Evolutionary conservation across 2,113 vertebrate species (phyloP).

Genomic region (Bufo gargarizans): DNA sequence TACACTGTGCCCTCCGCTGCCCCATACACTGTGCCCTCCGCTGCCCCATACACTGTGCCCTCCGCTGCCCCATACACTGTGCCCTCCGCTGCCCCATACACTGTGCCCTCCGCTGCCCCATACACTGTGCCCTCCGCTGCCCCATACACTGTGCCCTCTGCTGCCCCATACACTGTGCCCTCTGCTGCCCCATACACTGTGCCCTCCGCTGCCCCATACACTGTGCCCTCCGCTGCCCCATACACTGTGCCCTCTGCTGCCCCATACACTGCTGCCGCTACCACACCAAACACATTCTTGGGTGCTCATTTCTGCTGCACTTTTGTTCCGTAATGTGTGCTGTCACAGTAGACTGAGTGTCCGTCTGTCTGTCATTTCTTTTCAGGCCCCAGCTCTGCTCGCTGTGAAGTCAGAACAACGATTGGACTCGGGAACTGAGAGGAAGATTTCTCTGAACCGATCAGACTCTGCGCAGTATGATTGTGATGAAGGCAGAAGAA

Average conservation of each 20-base stretch:
- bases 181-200: too few relatives aligned
- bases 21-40: neutral
- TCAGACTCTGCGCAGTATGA: slow-evolving; percentile 57
- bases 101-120: too few relatives aligned
- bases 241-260: too few relatives aligned
- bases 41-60: neutral
- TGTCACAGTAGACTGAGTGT: neutral
- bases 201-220: too few relatives aligned
- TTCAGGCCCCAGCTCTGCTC: neutral
- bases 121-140: too few relatives aligned
- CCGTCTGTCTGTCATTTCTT: neutral
- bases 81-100: too few relatives aligned
- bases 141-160: too few relatives aligned
- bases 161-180: too few relatives aligned
- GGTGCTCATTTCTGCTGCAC: too few relatives aligned
- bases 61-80: too few relatives aligned
- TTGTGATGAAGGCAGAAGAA: slow-evolving; percentile 63
- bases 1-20: neutral
- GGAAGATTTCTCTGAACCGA: slow-evolving; percentile 61
- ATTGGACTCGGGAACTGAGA: slow-evolving; percentile 51
- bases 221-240: too few relatives aligned
- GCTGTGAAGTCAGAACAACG: slow-evolving; percentile 58
- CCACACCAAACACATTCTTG: neutral
- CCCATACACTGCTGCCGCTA: neutral
- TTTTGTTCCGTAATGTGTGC: rapidly evolving